Conservation (phyloP, 2,797 vertebrate species). For the Florisuga fusca region DNA sequence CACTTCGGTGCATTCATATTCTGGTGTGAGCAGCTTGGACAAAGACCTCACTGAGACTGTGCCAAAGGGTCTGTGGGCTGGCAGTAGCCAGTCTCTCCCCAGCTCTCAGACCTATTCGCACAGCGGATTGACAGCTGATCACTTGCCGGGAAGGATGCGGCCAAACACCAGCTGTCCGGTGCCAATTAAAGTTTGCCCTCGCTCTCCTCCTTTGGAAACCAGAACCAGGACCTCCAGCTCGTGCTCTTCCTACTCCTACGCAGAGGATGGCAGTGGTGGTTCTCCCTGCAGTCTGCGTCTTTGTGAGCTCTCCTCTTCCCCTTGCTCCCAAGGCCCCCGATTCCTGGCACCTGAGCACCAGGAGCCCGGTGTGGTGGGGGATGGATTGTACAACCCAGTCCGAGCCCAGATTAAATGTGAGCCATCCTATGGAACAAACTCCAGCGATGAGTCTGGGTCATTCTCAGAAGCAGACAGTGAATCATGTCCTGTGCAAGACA, state of each 20-base stretch:
- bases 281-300: slow-evolving; percentile 97
- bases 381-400: slow-evolving; percentile 89
- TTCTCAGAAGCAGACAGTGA: slow-evolving; percentile 99
- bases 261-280: slow-evolving; percentile 95
- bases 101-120: slow-evolving; percentile 91
- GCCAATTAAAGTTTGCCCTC: slow-evolving; percentile 98
- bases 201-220: slow-evolving; percentile 94
- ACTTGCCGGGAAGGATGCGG: slow-evolving; percentile 89
- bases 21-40: slow-evolving; percentile 92
- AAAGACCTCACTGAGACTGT: slow-evolving; percentile 93
- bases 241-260: slow-evolving; percentile 97
- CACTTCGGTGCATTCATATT: slow-evolving; percentile 92
- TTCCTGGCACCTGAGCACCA: slow-evolving; percentile 92
- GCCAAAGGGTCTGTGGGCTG: slow-evolving; percentile 93
- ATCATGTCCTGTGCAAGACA: slow-evolving; percentile 94
- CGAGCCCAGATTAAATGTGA: slow-evolving; percentile 98
- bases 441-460: slow-evolving; percentile 98
- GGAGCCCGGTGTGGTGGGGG: slow-evolving; percentile 87
- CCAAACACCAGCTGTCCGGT: slow-evolving; percentile 99
- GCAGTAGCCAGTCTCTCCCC: slow-evolving; percentile 92
- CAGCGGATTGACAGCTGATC: slow-evolving; percentile 84
- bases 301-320: slow-evolving; percentile 97
- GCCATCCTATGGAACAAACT: slow-evolving; percentile 99
- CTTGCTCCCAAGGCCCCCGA: slow-evolving; percentile 92
- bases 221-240: slow-evolving; percentile 98